Base-by-base conservation (phyloP, 2,113 vertebrate species). In the Taurulus bubalis region DNA sequence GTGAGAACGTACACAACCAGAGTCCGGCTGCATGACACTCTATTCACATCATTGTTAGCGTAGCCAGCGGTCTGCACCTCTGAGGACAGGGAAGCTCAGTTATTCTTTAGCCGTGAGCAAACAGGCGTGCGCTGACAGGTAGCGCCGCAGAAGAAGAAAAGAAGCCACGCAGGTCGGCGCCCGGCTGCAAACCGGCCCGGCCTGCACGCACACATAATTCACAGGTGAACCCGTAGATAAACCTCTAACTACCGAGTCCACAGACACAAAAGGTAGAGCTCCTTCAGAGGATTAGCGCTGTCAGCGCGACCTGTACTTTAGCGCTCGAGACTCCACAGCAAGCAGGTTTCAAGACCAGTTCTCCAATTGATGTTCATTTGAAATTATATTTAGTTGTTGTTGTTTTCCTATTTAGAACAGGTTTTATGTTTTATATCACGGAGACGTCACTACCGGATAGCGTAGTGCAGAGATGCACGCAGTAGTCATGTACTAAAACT, bases 101-200 rank as follows among this genome's bases (percentile, higher is more conserved):
- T 82, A 77, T 76, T 68, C 55, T 85, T 89, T 67, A 90, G 74
- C 76, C 67, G 84, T 63, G 85, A 90, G 73, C 69, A 83, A 85
- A 89, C 87, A 84, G 89, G 87, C 90, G 8, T 87, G 91, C 82
- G 86, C 79, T 9, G 80, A 92, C 91, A 91, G 83, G 90, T 66
- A 86, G 59, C 36, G 16, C 60, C 12, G 81, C 72, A 83, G 69
- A 75, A 74, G 47, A 76, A 11, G 3, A 22, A 24, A 10, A 55
- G n/a, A n/a, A 74, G 49, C 38, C 53, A 42, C 1, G 55, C 53
- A 20, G 34, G 51, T 73, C 75, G 83, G 74, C 82, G 58, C 47
- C 15, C 76, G 63, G 71, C 77, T 60, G 42, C 68, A 89, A 76
- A 84, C 69, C 30, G 63, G 12, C 58, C 49, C 49, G 36, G 36